Conservation (phyloP, 2,797 vertebrate genomes). For the Argyrosomus regius region DNA sequence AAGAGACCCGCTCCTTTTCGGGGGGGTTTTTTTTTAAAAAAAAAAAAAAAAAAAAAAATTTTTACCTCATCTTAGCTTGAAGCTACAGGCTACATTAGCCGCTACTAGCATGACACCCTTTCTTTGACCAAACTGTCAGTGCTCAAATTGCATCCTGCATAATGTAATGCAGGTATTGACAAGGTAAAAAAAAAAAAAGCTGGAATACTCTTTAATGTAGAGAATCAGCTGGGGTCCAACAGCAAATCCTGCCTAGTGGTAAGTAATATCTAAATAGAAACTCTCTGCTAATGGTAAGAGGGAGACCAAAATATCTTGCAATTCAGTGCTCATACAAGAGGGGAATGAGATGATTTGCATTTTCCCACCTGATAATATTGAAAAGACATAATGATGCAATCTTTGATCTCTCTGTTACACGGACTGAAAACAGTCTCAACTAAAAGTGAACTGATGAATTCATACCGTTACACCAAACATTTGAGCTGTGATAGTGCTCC, state of each 20-base stretch:
- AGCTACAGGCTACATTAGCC: no score
- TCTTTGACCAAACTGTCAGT: no score
- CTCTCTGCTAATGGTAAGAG: neutral
- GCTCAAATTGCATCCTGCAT: no score
- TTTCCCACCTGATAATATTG: neutral
- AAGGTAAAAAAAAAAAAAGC: no score
- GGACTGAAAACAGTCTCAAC: neutral
- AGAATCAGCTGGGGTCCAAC: neutral
- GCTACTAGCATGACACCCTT: no score
- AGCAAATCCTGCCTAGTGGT: neutral
- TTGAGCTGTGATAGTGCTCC: neutral
- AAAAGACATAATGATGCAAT: neutral
- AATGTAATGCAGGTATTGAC: no score
- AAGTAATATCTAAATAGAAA: neutral
- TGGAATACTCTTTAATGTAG: no score
- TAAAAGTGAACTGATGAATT: conserved; percentile 7
- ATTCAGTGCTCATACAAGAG: neutral
- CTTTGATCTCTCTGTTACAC: neutral
- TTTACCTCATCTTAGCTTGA: no score
- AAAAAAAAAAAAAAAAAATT: no score
- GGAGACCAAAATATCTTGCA: neutral
- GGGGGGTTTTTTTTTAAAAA: no score
- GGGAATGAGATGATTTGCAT: conserved; percentile 5
- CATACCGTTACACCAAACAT: conserved; percentile 5
- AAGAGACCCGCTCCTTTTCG: no score